Evolutionary conservation across 2,113 vertebrate genomes (phyloP), one percentile per base, ranked within the genome.

Genomic region (Toxotes jaculatrix): DNA sequence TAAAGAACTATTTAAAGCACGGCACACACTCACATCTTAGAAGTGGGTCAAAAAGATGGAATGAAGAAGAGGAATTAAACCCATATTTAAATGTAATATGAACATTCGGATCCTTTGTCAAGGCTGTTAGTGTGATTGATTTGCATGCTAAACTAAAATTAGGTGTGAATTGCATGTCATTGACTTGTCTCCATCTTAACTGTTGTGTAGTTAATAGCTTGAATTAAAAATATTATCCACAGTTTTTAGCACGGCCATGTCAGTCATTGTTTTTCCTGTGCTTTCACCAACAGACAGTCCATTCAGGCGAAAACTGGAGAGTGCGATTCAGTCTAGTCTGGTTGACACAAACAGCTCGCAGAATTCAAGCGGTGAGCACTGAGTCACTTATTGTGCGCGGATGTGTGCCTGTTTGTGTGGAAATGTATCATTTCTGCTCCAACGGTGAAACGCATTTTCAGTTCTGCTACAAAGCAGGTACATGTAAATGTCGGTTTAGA

Each of bases 301-400:
- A 79, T 98, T 97, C 93, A 96, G 95, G 91, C 95, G 96, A 86
- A 97, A 98, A 94, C 92, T 97, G 84, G 98, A 99, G 93, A 92
- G 95, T 86, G 97, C 97, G 91, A 87, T 89, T 63, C 97, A 97
- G 88, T 97, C 97, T 85, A 98, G 97, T 93, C 96, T 97, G 84
- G 97, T 97, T 85, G 98, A 99, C 91, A 95, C 96, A 55, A 99
- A 98, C 93, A 99, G 96, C 94, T 99, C 97, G 3, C 97, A 98
- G 74, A 98, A 98, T 93, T 99, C 98, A 66, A 98, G 96, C 8
- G 98, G 98, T 99, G 94, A 97, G 97, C 80, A 40, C 55, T 65
- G 65, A 81, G 23, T 75, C 61, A 23, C 49, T 74, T 75, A 57
- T 74, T 82, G 63, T 31, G 19, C 68, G 17, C 76, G 23, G 4